Conservation (phyloP, 2,113 vertebrate genomes). For the Etheostoma cragini region DNA sequence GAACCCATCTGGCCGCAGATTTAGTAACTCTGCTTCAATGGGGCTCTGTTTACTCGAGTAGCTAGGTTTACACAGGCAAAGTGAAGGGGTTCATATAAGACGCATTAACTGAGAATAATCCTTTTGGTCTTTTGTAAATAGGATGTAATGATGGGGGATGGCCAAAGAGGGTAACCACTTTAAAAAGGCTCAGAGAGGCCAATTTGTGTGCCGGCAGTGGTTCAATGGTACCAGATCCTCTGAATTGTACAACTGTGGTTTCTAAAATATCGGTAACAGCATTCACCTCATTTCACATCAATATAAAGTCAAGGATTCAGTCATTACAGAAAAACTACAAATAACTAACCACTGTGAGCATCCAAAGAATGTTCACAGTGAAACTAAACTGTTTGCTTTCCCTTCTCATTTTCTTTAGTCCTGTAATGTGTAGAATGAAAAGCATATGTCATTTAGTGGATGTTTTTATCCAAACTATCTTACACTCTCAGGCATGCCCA, state of each 20-base stretch:
- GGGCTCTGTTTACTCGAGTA: slow-evolving; percentile 69
- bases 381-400: slow-evolving; percentile 5
- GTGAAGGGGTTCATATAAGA: slow-evolving; percentile 73
- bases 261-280: slow-evolving; percentile 26
- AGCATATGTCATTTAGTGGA: slow-evolving; percentile 6
- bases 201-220: slow-evolving; percentile 37
- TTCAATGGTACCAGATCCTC: slow-evolving; percentile 32
- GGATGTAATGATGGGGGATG: slow-evolving; percentile 67
- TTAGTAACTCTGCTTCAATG: slow-evolving; percentile 66
- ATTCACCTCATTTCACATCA: slow-evolving; percentile 10
- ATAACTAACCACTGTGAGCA: neutral
- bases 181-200: slow-evolving; percentile 48
- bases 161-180: slow-evolving; percentile 51
- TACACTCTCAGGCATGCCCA: neutral
- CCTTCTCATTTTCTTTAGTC: neutral
- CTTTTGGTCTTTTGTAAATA: slow-evolving; percentile 73
- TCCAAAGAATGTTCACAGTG: slow-evolving; percentile 1
- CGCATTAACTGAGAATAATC: slow-evolving; percentile 70
- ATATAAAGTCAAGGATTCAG: slow-evolving; percentile 3
- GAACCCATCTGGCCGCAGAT: slow-evolving; percentile 65
- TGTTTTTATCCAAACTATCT: slow-evolving; percentile 14
- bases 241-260: slow-evolving; percentile 32
- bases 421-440: slow-evolving; percentile 18
- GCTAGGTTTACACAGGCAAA: slow-evolving; percentile 70
- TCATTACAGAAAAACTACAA: slow-evolving; percentile 13